A percentile compares a stretch with the other conserved stretches of the same genome.
phyloP scores from a whole-genome alignment of 2,113 vertebrate genomes.

The Alexandromys fortis region DNA sequence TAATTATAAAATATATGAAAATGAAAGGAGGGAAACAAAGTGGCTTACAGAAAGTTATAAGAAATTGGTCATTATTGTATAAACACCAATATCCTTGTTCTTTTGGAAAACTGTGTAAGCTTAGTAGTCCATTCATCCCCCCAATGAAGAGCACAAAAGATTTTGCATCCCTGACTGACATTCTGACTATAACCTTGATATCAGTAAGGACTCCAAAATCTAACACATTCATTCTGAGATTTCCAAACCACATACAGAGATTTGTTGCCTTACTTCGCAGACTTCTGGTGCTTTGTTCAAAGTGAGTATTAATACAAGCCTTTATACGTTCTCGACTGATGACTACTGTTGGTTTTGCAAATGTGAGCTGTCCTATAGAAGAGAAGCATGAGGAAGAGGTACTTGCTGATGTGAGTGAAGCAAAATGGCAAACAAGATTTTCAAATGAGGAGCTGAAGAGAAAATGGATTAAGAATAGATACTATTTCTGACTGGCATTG shows the following conservation, averaged over 20 bases:
- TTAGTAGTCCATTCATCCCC: too few species aligned
- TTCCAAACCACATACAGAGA: background rate
- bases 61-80: background rate
- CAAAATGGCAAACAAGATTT: background rate
- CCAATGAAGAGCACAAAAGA: background rate
- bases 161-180: background rate
- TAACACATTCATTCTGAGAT: background rate
- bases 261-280: background rate
- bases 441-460: background rate
- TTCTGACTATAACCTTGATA: background rate
- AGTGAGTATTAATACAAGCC: background rate
- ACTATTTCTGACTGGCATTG: rapidly evolving
- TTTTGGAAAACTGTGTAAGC: background rate
- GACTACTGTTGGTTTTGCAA: background rate
- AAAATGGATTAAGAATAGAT: background rate
- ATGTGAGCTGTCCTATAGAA: background rate
- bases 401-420: background rate
- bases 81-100: background rate
- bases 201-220: too few species aligned
- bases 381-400: background rate
- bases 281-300: background rate
- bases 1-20: background rate
- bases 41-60: background rate
- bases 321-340: background rate
- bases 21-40: background rate